Evolutionary conservation across 2,888 invertebrate species (phyloP).

Genomic region (Tetrapedia diversipes): DNA sequence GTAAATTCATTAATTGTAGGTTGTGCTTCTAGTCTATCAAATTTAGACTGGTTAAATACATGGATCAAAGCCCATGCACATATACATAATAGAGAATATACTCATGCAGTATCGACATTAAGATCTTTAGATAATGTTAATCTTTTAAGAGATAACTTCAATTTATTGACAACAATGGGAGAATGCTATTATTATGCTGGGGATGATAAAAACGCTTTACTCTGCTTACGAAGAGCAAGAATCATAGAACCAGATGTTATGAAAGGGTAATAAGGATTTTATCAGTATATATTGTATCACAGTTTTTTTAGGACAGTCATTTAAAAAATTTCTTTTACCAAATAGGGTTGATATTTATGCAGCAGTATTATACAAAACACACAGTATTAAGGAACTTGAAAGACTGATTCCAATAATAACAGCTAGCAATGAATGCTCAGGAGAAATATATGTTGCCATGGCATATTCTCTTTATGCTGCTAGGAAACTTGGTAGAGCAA

Average conservation of each 20-base stretch:
- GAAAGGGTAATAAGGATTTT: constrained; percentile 73
- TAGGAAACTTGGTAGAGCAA: constrained; percentile 87
- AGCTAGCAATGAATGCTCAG: constrained; percentile 84
- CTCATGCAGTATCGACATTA: constrained; percentile 87
- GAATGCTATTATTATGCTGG: constrained; percentile 90
- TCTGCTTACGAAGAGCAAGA: constrained; percentile 83
- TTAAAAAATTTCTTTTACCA: constrained; percentile 8
- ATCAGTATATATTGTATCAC: neutral
- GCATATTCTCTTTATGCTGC: constrained; percentile 88
- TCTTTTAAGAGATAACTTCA: constrained; percentile 87
- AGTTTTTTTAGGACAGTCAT: too few relatives aligned
- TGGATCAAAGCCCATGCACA: constrained; percentile 88
- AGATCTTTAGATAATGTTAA: constrained; percentile 87
- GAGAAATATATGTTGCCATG: constrained; percentile 90
- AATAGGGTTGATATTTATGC: constrained; percentile 87
- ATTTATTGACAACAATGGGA: constrained; percentile 88
- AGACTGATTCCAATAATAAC: constrained; percentile 84
- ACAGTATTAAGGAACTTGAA: constrained; percentile 86
- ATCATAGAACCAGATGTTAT: constrained; percentile 79
- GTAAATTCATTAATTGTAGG: constrained; percentile 89
- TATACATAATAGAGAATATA: constrained; percentile 87
- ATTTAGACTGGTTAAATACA: constrained; percentile 85
- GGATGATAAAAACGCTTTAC: constrained; percentile 87
- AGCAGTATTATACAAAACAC: constrained; percentile 86
- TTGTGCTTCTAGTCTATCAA: constrained; percentile 81